These are phyloP conservation scores for Drosophila demipolita DNA, from an alignment of 2,888 invertebrate species.

Conservation along the genomic window DNA sequence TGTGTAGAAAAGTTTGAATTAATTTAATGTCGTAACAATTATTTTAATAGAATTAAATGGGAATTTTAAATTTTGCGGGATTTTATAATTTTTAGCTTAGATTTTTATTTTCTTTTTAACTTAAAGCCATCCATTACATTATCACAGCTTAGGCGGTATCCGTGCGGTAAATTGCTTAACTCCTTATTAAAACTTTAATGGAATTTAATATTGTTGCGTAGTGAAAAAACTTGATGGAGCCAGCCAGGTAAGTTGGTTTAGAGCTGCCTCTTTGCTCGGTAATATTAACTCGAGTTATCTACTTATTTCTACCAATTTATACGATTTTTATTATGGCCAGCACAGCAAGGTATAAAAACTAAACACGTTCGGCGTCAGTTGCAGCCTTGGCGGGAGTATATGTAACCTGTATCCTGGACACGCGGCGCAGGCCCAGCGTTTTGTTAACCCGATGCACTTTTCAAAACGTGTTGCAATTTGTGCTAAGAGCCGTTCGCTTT, in stretches of 20 bases:
- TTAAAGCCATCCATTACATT: background rate
- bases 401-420: constrained; percentile 51
- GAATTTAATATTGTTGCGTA: background rate
- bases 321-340: constrained; percentile 43
- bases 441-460: constrained; percentile 63
- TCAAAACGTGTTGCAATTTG: constrained; percentile 73
- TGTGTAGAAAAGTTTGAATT: background rate
- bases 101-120: background rate
- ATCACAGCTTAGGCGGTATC: background rate
- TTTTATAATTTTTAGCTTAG: background rate
- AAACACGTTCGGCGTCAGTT: constrained; percentile 39
- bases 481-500: constrained; percentile 64
- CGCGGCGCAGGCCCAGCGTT: constrained; percentile 50
- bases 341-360: constrained; percentile 45
- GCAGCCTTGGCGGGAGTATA: constrained; percentile 22
- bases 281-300: constrained; percentile 34
- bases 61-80: background rate
- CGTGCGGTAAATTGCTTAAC: background rate
- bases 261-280: background rate
- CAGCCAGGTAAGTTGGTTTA: background rate
- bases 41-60: background rate
- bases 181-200: background rate
- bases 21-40: background rate
- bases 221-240: background rate
- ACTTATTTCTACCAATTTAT: constrained; percentile 33